A percentile compares a stretch with the other conserved stretches of the same genome.
Evolutionary conservation across 2,797 vertebrate species (phyloP).

Genomic region (Arctocebus calabarensis): DNA sequence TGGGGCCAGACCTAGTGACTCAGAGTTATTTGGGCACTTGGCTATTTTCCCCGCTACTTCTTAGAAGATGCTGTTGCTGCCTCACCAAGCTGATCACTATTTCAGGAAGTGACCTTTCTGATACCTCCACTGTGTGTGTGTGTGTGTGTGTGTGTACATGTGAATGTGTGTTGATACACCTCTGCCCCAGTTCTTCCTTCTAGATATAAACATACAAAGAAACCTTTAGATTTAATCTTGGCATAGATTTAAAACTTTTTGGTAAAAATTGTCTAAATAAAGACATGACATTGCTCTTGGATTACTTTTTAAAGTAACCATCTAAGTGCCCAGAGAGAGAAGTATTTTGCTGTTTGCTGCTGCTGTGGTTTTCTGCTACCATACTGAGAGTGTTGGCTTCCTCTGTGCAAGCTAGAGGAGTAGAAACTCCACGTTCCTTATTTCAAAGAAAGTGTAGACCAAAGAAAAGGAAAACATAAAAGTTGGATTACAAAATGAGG

Average conservation of each 20-base stretch:
- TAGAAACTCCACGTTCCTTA: background rate
- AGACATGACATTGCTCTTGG: background rate
- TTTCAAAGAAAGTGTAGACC: background rate
- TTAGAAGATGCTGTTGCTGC: conserved; percentile 55
- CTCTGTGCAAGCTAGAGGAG: background rate
- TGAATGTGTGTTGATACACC: background rate
- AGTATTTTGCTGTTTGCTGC: background rate
- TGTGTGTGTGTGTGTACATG: background rate
- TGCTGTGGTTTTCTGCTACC: background rate
- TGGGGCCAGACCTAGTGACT: background rate
- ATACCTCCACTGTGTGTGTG: background rate
- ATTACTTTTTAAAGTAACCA: background rate
- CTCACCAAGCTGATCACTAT: conserved; percentile 22
- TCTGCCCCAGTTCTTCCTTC: background rate
- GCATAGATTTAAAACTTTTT: background rate
- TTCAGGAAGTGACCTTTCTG: background rate
- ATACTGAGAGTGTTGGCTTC: background rate
- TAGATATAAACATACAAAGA: background rate
- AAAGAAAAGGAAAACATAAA: background rate
- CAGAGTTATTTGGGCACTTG: conserved; percentile 26
- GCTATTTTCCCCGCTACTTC: conserved; percentile 30
- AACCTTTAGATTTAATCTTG: background rate
- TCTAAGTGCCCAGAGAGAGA: background rate
- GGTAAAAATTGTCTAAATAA: conserved; percentile 1
- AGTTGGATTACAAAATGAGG: background rate